A percentile compares a stretch with the other conserved stretches of the same genome.
These are phyloP conservation scores for Paramormyrops hopkinsi DNA, from an alignment of 2,797 vertebrate genomes.

Conservation along the genomic window DNA sequence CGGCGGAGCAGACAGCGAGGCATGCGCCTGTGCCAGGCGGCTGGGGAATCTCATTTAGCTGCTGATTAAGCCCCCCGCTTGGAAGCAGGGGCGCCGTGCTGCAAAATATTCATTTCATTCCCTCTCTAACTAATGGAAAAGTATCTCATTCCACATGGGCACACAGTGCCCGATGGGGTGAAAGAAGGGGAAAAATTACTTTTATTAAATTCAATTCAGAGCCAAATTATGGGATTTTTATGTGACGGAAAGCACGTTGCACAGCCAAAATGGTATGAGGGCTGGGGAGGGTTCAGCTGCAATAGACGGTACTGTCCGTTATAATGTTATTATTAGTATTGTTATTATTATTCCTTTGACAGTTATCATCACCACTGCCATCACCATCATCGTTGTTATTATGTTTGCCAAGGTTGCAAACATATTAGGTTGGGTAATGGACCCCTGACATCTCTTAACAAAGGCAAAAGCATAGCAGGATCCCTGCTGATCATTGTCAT, in stretches of 20 bases:
- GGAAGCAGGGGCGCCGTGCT: not conserved
- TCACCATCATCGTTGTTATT: not conserved
- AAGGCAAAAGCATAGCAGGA: slow-evolving; percentile 16
- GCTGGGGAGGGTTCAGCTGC: not conserved
- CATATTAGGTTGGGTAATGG: slow-evolving; percentile 13
- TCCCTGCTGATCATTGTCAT: slow-evolving; percentile 9
- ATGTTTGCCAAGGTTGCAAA: slow-evolving; percentile 13
- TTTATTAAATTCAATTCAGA: slow-evolving; percentile 23
- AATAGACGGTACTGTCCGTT: not conserved
- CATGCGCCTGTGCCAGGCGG: not conserved
- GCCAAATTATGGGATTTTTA: slow-evolving; percentile 22
- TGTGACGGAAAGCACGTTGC: not conserved
- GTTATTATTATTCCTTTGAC: not conserved
- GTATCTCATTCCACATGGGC: slow-evolving; percentile 19
- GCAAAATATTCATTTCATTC: slow-evolving; percentile 21
- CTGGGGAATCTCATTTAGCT: slow-evolving; percentile 17
- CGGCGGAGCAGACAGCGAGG: not conserved
- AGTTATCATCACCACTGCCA: not conserved
- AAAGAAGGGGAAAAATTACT: slow-evolving; percentile 17
- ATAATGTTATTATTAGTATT: not conserved
- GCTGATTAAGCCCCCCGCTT: slow-evolving; percentile 16
- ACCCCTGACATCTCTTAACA: slow-evolving; percentile 18
- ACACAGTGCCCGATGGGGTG: slow-evolving; percentile 14
- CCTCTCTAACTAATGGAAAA: slow-evolving; percentile 19
- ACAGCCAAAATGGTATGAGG: slow-evolving; percentile 4